Conservation (phyloP, 2,113 vertebrate species). For the Ancistrus triradiatus region DNA sequence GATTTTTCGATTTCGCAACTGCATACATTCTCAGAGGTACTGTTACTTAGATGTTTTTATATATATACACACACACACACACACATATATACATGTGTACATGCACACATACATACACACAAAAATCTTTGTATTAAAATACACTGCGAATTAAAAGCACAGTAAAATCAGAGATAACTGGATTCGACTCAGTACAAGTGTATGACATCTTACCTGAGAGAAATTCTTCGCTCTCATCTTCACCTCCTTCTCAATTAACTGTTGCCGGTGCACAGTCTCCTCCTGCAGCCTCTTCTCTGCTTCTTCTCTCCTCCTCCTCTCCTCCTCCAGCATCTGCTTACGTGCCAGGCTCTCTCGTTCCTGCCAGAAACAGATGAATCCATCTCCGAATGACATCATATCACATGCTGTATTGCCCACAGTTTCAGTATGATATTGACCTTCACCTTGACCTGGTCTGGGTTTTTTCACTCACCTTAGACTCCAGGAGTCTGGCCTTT, state of each 20-base stretch:
- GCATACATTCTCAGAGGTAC: too few species aligned
- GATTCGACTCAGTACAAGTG: background rate
- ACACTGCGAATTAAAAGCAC: too few species aligned
- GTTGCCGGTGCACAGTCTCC: conserved; percentile 79
- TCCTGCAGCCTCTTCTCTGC: conserved; percentile 85
- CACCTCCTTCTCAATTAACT: conserved; percentile 91
- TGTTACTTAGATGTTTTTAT: too few species aligned
- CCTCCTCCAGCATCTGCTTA: conserved; percentile 85
- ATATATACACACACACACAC: too few species aligned
- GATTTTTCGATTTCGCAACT: too few species aligned
- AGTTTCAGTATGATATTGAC: background rate
- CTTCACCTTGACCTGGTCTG: background rate
- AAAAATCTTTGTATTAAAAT: too few species aligned
- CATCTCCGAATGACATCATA: background rate
- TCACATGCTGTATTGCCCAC: too few species aligned
- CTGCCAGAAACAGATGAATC: conserved; percentile 57
- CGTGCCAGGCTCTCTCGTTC: conserved; percentile 84
- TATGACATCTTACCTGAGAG: conserved; percentile 77
- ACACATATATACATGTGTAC: too few species aligned
- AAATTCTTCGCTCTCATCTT: conserved; percentile 93
- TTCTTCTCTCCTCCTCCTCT: conserved; percentile 83
- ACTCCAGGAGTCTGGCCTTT: conserved; percentile 87
- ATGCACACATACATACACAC: too few species aligned
- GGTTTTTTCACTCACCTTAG: conserved; percentile 69
- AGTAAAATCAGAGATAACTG: too few species aligned